A percentile compares a stretch with the other conserved stretches of the same genome.
Conservation (phyloP, 37 sponge, comb jelly and placozoan genomes). For the Theonella swinhoei region DNA sequence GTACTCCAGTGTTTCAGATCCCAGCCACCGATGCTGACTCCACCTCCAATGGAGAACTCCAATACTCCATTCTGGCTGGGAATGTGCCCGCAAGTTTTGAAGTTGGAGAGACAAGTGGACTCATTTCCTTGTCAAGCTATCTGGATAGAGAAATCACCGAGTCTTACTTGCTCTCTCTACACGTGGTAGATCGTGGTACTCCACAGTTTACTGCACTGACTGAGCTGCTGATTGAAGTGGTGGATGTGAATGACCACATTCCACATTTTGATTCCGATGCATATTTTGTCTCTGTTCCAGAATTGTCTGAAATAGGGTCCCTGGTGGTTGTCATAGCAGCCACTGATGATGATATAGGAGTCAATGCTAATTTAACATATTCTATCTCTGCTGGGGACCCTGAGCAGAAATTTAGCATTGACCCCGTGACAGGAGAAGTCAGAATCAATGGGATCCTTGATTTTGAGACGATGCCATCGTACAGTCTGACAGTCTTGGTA, state of each 20-base stretch:
- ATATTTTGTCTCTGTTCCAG: constrained; percentile 51
- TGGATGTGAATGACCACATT: constrained; percentile 73
- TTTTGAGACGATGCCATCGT: constrained; percentile 22
- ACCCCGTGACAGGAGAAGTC: constrained; percentile 41
- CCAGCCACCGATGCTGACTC: constrained; percentile 72
- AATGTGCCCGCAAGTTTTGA: constrained; percentile 59
- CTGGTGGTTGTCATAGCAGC: constrained; percentile 30
- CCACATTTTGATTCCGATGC: constrained; percentile 54
- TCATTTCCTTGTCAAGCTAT: constrained; percentile 22
- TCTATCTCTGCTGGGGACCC: constrained; percentile 26
- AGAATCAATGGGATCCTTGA: constrained; percentile 14
- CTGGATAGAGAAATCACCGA: constrained; percentile 66
- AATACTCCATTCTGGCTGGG: constrained; percentile 72
- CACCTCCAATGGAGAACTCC: constrained; percentile 54
- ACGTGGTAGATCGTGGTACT: constrained; percentile 66
- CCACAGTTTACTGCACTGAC: constrained; percentile 72
- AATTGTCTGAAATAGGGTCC: constrained; percentile 39
- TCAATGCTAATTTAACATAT: constrained; percentile 54
- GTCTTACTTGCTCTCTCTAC: constrained; percentile 43
- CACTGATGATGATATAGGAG: constrained; percentile 65
- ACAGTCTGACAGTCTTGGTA: constrained; percentile 46
- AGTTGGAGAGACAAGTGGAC: constrained; percentile 66
- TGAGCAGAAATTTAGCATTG: constrained; percentile 43
- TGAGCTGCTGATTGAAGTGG: constrained; percentile 28
- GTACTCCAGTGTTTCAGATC: constrained; percentile 46